Conservation (phyloP, 2,888 invertebrate genomes). For the Busseola fusca region DNA sequence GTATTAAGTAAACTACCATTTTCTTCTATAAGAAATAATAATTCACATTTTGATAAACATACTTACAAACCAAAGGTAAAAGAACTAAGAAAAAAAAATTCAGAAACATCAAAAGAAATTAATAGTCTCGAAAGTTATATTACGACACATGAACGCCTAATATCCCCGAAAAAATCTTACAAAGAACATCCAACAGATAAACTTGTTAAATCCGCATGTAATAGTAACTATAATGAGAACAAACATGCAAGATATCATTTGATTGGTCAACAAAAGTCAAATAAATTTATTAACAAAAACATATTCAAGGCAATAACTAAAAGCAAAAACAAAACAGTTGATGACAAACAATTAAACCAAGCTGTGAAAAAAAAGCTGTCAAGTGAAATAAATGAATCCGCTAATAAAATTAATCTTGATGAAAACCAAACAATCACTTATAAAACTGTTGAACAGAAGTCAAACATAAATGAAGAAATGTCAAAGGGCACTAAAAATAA, state of each 20-base stretch:
- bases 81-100: not conserved
- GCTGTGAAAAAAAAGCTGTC: not conserved
- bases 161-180: not conserved
- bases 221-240: not conserved
- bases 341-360: not conserved
- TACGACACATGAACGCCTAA: not conserved
- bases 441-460: not conserved
- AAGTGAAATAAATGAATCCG: not conserved
- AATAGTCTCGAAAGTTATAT: not conserved
- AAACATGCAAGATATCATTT: not conserved
- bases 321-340: not conserved
- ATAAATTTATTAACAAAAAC: not conserved
- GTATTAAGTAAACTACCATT: slow-evolving; percentile 1
- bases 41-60: slow-evolving; percentile 2
- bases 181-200: too few species aligned
- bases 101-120: slow-evolving; percentile 11
- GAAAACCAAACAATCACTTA: not conserved
- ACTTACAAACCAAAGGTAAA: not conserved
- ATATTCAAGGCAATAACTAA: not conserved
- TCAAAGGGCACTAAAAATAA: not conserved
- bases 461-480: not conserved
- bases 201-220: not conserved
- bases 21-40: not conserved
- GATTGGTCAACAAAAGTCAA: not conserved
- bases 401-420: not conserved